Conservation (phyloP, 2,113 vertebrate genomes). For the Siphamia tubifer region DNA sequence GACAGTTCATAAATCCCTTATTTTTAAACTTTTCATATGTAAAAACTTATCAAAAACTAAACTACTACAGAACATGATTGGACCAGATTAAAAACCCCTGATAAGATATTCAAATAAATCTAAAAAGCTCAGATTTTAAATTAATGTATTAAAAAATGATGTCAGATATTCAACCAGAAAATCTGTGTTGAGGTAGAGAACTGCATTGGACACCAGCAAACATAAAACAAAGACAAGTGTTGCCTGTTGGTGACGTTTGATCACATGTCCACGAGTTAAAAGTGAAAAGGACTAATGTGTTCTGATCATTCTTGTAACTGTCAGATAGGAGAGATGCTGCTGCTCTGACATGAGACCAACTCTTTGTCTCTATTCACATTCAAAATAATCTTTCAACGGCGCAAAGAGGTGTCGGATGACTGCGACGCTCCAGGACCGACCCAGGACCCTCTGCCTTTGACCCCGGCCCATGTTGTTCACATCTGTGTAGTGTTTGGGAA, state of each 20-base stretch:
- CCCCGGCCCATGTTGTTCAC: slow-evolving; percentile 86
- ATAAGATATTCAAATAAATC: not conserved
- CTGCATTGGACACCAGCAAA: slow-evolving; percentile 11
- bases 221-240: not conserved
- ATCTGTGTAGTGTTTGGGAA: slow-evolving; percentile 92
- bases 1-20: no score
- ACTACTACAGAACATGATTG: not conserved
- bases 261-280: no score
- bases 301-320: no score
- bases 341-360: not conserved
- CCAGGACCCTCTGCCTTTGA: slow-evolving; percentile 89
- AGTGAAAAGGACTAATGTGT: no score
- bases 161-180: slow-evolving; percentile 36
- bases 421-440: slow-evolving; percentile 91
- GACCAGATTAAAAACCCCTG: not conserved
- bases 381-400: slow-evolving; percentile 95
- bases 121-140: slow-evolving; percentile 17
- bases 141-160: slow-evolving; percentile 45
- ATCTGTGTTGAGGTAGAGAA: slow-evolving; percentile 69
- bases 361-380: slow-evolving; percentile 81
- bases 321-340: not conserved
- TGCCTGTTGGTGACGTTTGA: not conserved
- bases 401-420: slow-evolving; percentile 94
- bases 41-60: no score
- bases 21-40: no score